These are phyloP conservation scores for Phymanthus crucifer DNA, from an alignment of 92 coral and sea anemone genomes.

Conservation along the genomic window DNA sequence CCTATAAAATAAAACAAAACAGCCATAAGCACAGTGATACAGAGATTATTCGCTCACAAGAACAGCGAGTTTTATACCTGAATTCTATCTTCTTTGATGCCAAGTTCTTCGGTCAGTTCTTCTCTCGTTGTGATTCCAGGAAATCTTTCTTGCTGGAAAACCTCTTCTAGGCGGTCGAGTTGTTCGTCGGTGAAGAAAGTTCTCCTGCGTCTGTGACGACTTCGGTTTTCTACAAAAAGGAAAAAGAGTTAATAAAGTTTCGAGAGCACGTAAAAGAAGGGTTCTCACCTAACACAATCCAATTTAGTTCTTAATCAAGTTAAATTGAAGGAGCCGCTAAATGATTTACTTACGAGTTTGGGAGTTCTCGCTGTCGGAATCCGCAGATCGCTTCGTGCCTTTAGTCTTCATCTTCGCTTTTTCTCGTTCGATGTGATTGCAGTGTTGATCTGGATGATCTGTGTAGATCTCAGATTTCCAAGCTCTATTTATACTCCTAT, in stretches of 20 bases:
- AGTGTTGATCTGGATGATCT: not conserved
- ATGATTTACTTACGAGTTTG: conserved; percentile 2
- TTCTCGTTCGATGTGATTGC: not conserved
- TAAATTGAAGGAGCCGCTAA: not conserved
- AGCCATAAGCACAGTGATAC: not conserved
- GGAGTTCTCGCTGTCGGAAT: not conserved
- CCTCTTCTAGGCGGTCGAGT: conserved; percentile 64
- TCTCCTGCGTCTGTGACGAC: conserved; percentile 58
- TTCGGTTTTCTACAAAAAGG: conserved; percentile 21
- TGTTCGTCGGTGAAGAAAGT: conserved; percentile 60
- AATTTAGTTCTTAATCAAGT: not conserved
- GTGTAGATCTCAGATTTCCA: not conserved
- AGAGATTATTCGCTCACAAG: not conserved
- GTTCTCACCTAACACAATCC: not conserved
- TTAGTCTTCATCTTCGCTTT: not conserved
- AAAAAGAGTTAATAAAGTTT: not conserved
- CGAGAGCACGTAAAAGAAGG: not conserved
- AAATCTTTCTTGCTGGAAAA: conserved; percentile 52
- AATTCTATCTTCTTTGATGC: conserved; percentile 62
- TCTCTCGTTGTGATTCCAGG: conserved; percentile 65
- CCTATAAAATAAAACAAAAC: conserved; percentile 39
- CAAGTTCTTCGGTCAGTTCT: conserved; percentile 52
- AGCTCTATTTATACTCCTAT: conserved; percentile 11
- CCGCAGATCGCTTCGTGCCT: not conserved
- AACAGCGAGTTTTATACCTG: conserved; percentile 33